A percentile compares a stretch with the other conserved stretches of the same genome.
Evolutionary conservation across 2,113 vertebrate genomes (phyloP).

Genomic region (Antigone vipio): DNA sequence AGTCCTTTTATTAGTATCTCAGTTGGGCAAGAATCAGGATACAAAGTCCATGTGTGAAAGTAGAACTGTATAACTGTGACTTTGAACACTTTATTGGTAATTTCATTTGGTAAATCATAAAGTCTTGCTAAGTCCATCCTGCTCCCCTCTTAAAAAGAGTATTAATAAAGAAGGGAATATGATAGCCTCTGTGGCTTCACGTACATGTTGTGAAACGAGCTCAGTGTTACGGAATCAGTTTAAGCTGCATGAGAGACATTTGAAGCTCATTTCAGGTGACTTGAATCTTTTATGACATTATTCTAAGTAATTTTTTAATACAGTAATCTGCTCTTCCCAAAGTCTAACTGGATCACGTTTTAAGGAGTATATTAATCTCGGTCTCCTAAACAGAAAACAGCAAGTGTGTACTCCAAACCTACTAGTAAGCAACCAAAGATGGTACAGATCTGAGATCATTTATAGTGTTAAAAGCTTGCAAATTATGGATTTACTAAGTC

Average conservation of each 20-base stretch:
- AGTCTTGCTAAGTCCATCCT: not conserved
- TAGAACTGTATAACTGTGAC: not conserved
- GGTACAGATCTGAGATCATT: not conserved
- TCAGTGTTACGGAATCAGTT: rapidly evolving
- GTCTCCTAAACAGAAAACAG: not conserved
- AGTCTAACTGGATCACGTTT: not conserved
- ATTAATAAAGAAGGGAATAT: not conserved
- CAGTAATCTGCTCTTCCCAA: not conserved
- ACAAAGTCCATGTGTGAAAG: not conserved
- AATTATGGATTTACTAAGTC: not conserved
- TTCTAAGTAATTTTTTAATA: not conserved
- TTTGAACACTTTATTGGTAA: not conserved
- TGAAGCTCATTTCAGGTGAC: not conserved
- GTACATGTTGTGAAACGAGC: not conserved
- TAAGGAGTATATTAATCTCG: not conserved
- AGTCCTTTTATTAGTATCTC: not conserved
- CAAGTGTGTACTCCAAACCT: not conserved
- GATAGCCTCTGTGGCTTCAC: not conserved
- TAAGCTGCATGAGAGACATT: not conserved
- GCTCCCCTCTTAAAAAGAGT: not conserved
- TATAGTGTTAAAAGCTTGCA: not conserved
- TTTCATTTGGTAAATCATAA: not conserved
- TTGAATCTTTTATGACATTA: not conserved
- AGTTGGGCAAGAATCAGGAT: not conserved
- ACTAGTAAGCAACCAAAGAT: not conserved